A percentile compares a stretch with the other conserved stretches of the same genome.
Conservation (phyloP, 2,888 invertebrate genomes). For the Microctonus hyperodae region DNA sequence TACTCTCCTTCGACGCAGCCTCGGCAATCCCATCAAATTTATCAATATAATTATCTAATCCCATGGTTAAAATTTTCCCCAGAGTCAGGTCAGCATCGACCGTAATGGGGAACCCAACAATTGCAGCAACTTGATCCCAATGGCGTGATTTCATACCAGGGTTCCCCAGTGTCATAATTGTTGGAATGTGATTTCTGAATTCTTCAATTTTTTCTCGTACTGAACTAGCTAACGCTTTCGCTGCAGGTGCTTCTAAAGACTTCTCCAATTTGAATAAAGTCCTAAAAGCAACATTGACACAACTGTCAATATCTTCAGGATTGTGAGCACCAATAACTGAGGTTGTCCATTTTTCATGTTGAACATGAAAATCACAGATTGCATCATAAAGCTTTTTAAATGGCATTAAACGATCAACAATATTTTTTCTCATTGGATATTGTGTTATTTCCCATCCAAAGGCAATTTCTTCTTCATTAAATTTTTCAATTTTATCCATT, state of each 20-base stretch:
- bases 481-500: conserved; percentile 82
- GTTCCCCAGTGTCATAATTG: conserved; percentile 91
- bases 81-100: conserved; percentile 84
- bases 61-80: conserved; percentile 85
- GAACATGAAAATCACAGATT: conserved; percentile 82
- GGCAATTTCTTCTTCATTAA: conserved; percentile 89
- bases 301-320: conserved; percentile 90
- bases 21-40: conserved; percentile 92
- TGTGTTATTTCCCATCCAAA: conserved; percentile 91
- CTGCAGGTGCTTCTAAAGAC: conserved; percentile 79
- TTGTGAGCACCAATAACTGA: conserved; percentile 79
- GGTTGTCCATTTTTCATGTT: conserved; percentile 85
- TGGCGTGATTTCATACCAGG: conserved; percentile 91
- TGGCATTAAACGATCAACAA: conserved; percentile 82
- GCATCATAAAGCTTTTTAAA: conserved; percentile 89
- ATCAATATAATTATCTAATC: conserved; percentile 81
- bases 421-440: conserved; percentile 82
- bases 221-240: conserved; percentile 74
- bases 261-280: conserved; percentile 91
- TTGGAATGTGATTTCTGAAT: conserved; percentile 85
- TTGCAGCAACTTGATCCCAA: conserved; percentile 93
- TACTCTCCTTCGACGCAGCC: conserved; percentile 94
- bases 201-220: conserved; percentile 81
- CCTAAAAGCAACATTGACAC: conserved; percentile 69
- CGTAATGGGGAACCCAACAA: conserved; percentile 87